Evolutionary conservation across 2,797 vertebrate genomes (phyloP), one percentile per base, ranked within the genome.

Genomic region (Eospalax fontanierii): DNA sequence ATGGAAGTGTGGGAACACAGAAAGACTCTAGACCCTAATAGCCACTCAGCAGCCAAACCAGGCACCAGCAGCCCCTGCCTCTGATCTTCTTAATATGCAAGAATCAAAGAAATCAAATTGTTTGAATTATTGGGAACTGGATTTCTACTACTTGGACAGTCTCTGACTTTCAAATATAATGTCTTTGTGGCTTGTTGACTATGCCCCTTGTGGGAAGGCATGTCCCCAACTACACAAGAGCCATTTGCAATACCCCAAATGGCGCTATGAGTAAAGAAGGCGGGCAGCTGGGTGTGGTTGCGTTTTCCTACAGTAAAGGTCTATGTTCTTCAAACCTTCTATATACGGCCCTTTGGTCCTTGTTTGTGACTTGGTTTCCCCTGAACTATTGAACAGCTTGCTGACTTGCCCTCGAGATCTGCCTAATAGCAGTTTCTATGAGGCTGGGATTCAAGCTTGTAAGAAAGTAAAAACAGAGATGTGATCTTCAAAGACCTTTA

Each of bases 121-220:
- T 63, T 78, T 63, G 66, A 75, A 85, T 59, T 21, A 71, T 6
- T 76, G 12, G 19, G 54, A 28, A 19, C 81, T 21, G 8, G 3
- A 43, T 93, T 90, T 89, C 92, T 40, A 12, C 54, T 65, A 83
- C 57, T 94, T 65, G 54, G 54, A 35, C 54, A 91, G 26, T 76
- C 5, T 46, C 5, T 46, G 46, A 81, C 35, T 83, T 90, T 46
- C 33, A 82, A 10, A 46, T 12, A 3, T 11, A 63, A 7, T 38
- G 46, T 35, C 89, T 91, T 75, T 63, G 24, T 84, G 76, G 65
- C 66, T 43, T 70, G 26, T 4, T 46, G 50, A 66, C 43, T 75
- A 59, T 8, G 21, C 3, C 10, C 66, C 68, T 87, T 76, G 70
- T 28, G 24, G 84, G 71, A 89, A 89, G 79, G 7, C 43, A 50